These are phyloP conservation scores for Illadopsis cleaveri DNA, from an alignment of 2,113 vertebrate genomes.

Conservation along the genomic window DNA sequence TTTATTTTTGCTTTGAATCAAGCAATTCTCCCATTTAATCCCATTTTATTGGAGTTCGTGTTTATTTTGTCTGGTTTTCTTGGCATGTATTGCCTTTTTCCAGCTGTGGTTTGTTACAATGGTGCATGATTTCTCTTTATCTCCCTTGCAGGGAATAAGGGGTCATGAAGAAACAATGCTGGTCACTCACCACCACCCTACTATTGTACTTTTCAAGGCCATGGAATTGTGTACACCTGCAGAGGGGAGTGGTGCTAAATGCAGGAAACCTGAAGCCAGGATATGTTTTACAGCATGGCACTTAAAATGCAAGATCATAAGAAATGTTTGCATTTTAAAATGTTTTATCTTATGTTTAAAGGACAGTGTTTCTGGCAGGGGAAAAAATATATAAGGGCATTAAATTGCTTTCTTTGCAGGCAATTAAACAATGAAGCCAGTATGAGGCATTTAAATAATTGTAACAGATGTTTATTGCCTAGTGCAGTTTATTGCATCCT, in stretches of 20 bases:
- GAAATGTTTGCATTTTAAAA: constrained; percentile 17
- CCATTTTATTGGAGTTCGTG: neutral
- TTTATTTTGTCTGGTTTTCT: neutral
- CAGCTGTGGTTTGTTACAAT: neutral
- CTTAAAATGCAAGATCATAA: neutral
- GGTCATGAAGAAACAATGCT: neutral
- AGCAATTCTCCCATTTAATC: neutral
- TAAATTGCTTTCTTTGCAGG: constrained; percentile 46
- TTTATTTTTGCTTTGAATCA: neutral
- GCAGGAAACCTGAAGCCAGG: neutral
- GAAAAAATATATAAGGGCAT: neutral
- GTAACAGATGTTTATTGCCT: constrained; percentile 63
- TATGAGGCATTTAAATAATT: constrained; percentile 56
- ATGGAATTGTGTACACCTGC: neutral
- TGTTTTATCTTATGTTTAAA: constrained; percentile 44
- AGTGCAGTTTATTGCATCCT: constrained; percentile 27
- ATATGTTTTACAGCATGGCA: neutral
- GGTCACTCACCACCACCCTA: too few relatives aligned
- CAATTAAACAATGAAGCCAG: constrained; percentile 54
- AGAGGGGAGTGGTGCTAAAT: neutral
- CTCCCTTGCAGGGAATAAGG: neutral
- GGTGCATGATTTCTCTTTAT: neutral
- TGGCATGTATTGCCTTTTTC: neutral
- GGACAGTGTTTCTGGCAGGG: constrained; percentile 4
- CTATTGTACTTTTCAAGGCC: neutral